Evolutionary conservation across 1,140 invertebrate genomes (phyloP), one percentile per base, ranked within the genome.

Genomic region (Philotrypesis tridentata): DNA sequence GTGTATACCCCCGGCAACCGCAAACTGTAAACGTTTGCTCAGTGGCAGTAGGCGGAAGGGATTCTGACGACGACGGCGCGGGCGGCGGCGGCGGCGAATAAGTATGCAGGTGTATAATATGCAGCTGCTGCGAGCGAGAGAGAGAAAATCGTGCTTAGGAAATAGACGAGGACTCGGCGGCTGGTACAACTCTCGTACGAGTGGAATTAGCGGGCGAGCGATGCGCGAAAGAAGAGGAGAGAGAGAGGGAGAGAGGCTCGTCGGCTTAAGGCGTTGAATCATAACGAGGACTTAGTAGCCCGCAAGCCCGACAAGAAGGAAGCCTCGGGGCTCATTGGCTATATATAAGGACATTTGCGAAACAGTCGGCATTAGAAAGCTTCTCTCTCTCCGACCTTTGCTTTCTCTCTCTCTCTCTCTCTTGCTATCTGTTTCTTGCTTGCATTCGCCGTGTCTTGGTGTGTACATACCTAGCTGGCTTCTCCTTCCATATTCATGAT

Each of bases 251-350:
- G 60, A 25, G 25, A 77, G 80, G 85, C 84, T 85, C 86, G 87
- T 86, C 86, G 84, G 87, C 89, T 90, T 90, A 90, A 88, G 87
- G 86, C 89, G 89, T 90, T 90, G 89, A 90, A 90, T 90, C 89
- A 90, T 90, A 90, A 90, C 89, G 87, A 90, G 89, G 89, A 90
- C 87, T 90, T 90, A 90, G 86, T 86, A 84, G 23, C 21, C 88
- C 88, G 83, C 89, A 88, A 90, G 88, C 87, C 85, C 86, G 87
- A 88, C 87, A 87, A 89, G 88, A 89, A 90, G 86, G 87, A 89
- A 90, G 86, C 87, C 85, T 82, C 82, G 79, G 77, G 84, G 85
- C 85, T 88, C 86, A 84, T 88, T 87, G 85, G 85, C 71, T 79
- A 61, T 79, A 71, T 60, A 40, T 71, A 85, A 85, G 72, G 85